phyloP scores from a whole-genome alignment of 1,140 invertebrate species.

The Armadillidium nasatum region DNA sequence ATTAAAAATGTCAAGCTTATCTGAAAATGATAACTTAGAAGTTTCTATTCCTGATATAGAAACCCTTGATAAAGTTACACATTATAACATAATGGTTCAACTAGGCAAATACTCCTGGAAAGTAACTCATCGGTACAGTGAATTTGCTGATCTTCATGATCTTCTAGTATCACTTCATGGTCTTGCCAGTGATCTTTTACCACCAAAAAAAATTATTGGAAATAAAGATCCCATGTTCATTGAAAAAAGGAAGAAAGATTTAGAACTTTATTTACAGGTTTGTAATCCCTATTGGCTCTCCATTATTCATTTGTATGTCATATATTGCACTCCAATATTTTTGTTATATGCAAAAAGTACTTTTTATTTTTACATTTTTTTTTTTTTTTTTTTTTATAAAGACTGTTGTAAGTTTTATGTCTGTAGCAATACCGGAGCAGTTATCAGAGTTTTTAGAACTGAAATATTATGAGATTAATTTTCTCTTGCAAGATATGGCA shows the following conservation, averaged over 20 bases:
- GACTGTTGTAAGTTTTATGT: conserved; percentile 37
- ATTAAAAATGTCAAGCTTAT: not conserved
- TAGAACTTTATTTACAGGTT: conserved; percentile 76
- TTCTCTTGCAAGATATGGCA: conserved; percentile 71
- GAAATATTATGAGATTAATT: conserved; percentile 75
- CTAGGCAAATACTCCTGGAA: conserved; percentile 70
- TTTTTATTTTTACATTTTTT: not conserved
- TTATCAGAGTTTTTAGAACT: conserved; percentile 74
- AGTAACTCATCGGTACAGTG: conserved; percentile 77
- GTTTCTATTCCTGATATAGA: conserved; percentile 1
- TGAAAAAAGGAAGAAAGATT: conserved; percentile 68
- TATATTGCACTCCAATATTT: not conserved
- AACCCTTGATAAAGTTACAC: conserved; percentile 19
- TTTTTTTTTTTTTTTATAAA: conserved; percentile 19
- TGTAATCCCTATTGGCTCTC: conserved; percentile 36
- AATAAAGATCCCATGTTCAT: conserved; percentile 76
- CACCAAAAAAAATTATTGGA: conserved; percentile 83
- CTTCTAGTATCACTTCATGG: conserved; percentile 62
- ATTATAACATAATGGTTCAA: conserved; percentile 63
- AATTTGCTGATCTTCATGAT: conserved; percentile 82
- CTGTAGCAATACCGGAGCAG: conserved; percentile 63
- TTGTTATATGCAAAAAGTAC: conserved; percentile 44
- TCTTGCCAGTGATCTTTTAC: conserved; percentile 74
- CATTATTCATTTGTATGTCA: not conserved
- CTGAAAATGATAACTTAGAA: not conserved